Base-by-base conservation (phyloP, 2,113 vertebrate genomes). In the Nesoenas mayeri region DNA sequence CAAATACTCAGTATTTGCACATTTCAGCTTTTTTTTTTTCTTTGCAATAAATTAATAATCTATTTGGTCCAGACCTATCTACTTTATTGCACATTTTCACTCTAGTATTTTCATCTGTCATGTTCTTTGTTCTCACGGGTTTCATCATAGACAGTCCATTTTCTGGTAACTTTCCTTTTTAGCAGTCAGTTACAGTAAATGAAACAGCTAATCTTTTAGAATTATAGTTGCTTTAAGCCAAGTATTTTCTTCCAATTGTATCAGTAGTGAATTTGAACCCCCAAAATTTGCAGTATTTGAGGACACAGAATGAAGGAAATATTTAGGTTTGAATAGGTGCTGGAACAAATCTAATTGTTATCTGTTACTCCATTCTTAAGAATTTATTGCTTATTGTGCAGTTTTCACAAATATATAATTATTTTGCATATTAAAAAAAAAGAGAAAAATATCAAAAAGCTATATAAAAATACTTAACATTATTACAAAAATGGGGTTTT, bases 11-110 rank as follows among this genome's bases (percentile, higher is more conserved):
- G 3, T n/a, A 17, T 70, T 79, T 90, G 64, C 29, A 65, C 2
- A n/a, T 82, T 89, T 88, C 34, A 91, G 29, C 26, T 74, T 75
- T 94, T 58, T 20, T 72, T 78, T 29, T 57, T 88, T 29, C 19
- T 66, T 84, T 82, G 21, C 31, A 82, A 79, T 51, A 51, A 78
- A 75, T 58, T 71, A 2, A 56, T 20, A 21, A 42, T 44, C 60
- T 8, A 50, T 65, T 92, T 67, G 48, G 17, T 50, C 29, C 20
- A 79, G 28, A 53, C 6, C 11, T 71, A 25, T 61, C 38, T 91
- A 26, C 18, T 78, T 73, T 38, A 44, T 60, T 64, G 8, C 17
- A 8, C 4, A 50, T 72, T 85, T 79, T 72, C 16, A 17, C 48
- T 94, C 69, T 11, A 51, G 20, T 48, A 15, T 79, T 89, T 88